Evolutionary conservation across 1,140 invertebrate species (phyloP).

Genomic region (Zaprionus capensis): DNA sequence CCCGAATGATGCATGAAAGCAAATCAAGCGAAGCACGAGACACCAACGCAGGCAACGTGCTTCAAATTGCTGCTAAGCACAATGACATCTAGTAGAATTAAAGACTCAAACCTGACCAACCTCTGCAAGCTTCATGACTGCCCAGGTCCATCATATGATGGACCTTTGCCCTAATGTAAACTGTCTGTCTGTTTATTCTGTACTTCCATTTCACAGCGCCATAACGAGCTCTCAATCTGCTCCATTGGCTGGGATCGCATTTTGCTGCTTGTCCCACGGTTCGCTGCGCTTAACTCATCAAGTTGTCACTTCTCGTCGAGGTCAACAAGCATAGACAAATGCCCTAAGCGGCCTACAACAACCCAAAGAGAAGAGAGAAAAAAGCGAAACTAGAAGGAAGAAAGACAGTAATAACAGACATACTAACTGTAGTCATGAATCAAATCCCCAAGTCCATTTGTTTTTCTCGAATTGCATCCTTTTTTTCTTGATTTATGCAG

Average conservation of each 20-base stretch:
- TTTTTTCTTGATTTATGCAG: neutral
- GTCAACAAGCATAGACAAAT: constrained; percentile 35
- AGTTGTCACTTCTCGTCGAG: constrained; percentile 52
- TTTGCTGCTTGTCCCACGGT: constrained; percentile 52
- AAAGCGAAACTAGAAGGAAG: neutral
- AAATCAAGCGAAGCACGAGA: neutral
- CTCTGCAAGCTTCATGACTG: neutral
- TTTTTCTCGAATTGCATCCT: neutral
- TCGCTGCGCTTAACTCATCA: constrained; percentile 66
- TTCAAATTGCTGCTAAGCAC: no score
- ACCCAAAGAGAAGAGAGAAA: neutral
- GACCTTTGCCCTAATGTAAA: constrained; percentile 8
- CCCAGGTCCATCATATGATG: neutral
- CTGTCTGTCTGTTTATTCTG: neutral
- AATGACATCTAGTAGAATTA: neutral
- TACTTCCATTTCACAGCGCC: constrained; percentile 31
- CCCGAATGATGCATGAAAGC: neutral
- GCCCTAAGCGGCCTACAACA: constrained; percentile 6
- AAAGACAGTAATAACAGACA: constrained; percentile 48
- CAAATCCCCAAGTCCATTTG: constrained; percentile 28
- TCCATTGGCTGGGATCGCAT: constrained; percentile 18
- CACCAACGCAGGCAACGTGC: neutral
- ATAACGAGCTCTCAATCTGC: constrained; percentile 28
- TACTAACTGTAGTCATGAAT: constrained; percentile 66
- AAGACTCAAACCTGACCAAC: neutral